Percentiles rank a stretch among this genome's conserved stretches.
Evolutionary conservation across 2,888 invertebrate genomes (phyloP).

Genomic region (Heliconius hortense): DNA sequence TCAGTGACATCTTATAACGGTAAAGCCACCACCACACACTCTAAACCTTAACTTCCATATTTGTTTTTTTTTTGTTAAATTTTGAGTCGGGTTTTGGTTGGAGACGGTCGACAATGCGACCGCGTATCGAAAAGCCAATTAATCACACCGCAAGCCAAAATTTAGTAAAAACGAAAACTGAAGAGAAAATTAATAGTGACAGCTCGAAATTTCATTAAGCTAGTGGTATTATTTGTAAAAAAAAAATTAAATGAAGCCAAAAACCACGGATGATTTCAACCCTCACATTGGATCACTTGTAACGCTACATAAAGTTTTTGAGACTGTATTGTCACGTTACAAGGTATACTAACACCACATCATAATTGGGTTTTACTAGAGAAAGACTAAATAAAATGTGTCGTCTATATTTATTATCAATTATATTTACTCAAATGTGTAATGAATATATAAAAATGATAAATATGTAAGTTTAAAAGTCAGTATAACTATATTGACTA

Average conservation of each 20-base stretch:
- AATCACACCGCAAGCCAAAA: constrained; percentile 80
- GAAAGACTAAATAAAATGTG: background rate
- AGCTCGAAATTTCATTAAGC: constrained; percentile 76
- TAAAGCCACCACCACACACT: constrained; percentile 82
- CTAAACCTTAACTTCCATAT: constrained; percentile 79
- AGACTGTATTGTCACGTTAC: constrained; percentile 16
- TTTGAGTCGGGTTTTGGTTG: constrained; percentile 66
- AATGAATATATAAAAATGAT: background rate
- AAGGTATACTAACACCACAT: constrained; percentile 29
- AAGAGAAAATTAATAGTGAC: constrained; percentile 76
- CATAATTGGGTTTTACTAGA: constrained; percentile 37
- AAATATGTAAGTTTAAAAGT: background rate
- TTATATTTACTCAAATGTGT: background rate
- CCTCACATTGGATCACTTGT: constrained; percentile 25
- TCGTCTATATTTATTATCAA: background rate
- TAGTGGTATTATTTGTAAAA: constrained; percentile 76
- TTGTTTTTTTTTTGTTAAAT: constrained; percentile 65
- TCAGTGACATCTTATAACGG: constrained; percentile 66
- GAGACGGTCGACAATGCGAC: constrained; percentile 48
- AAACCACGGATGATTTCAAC: constrained; percentile 75
- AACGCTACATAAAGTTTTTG: constrained; percentile 9
- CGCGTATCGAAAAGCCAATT: constrained; percentile 71
- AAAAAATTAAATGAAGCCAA: constrained; percentile 73
- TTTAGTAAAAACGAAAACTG: constrained; percentile 70
- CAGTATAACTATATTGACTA: background rate